Evolutionary conservation across 1,140 invertebrate genomes (phyloP), one percentile per base, ranked within the genome.

Genomic region (Oryzaephilus surinamensis): DNA sequence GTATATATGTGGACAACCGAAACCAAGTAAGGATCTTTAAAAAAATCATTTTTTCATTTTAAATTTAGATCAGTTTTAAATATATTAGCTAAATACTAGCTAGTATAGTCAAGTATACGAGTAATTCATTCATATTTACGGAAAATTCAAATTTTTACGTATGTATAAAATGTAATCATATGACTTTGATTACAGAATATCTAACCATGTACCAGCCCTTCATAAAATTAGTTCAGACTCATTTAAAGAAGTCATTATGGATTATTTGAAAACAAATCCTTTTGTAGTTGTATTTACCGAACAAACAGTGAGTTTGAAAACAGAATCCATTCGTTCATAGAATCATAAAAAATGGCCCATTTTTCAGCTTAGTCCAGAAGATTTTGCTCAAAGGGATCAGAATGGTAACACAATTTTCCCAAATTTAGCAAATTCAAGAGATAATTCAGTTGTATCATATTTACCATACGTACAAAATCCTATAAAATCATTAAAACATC

Each of bases 281-380:
- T 41, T 44, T 23, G 32, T 61, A 31, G 36, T 61, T 11, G 42
- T 60, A n/a, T 62, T 61, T 45, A 48, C 46, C 10, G 60, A 62
- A 51, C 48, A 52, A 35, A 61, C 50, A 32, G 54, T 60, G 45
- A 55, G 50, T 51, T 41, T 20, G 26, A 30, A 20, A n/a, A 6
- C 11, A n/a, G n/a, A n/a, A 24, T 24, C 5, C 11, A 24, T 24
- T 7, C 11, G 4, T 6, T 24, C 10, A 24, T 24, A 43, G 8
- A 21, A 17, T 17, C 12, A 30, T 38, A 12, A 43, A 23, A 8
- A 30, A 18, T n/a, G n/a, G n/a, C n/a, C n/a, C n/a, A n/a, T n/a
- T 37, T 59, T 54, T 20, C 32, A 60, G 54, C 44, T 62, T 16
- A 62, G 60, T 47, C 48, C 59, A 28, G 60, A 63, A 55, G 60